Evolutionary conservation across 2,888 invertebrate species (phyloP).

Genomic region (Fragum fragum): DNA sequence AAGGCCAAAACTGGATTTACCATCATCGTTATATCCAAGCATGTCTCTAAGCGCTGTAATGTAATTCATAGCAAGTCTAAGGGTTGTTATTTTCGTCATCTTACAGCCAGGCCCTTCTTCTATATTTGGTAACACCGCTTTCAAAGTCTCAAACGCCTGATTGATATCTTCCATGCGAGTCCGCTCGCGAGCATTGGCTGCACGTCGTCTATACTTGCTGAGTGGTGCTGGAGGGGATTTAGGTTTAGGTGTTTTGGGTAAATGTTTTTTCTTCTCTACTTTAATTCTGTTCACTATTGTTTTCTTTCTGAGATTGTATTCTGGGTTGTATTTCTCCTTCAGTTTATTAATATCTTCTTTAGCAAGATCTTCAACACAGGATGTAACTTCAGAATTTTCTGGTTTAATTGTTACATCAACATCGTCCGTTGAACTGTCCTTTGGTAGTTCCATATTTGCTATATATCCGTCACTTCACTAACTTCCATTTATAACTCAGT

Average conservation of each 20-base stretch:
- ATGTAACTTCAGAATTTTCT: background rate
- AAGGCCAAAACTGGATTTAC: background rate
- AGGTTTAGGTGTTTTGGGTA: conserved; percentile 85
- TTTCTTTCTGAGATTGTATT: conserved; percentile 91
- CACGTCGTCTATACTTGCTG: conserved; percentile 96
- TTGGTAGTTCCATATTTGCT: background rate
- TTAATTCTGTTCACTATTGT: conserved; percentile 89
- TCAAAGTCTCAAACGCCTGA: conserved; percentile 94
- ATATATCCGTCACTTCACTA: background rate
- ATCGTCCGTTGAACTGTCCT: background rate
- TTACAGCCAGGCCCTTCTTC: conserved; percentile 75
- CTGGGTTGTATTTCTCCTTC: conserved; percentile 65
- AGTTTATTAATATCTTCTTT: conserved; percentile 53
- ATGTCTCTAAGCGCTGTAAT: conserved; percentile 90
- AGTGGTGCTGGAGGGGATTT: conserved; percentile 90
- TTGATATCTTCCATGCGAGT: conserved; percentile 96
- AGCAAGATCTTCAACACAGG: conserved; percentile 15
- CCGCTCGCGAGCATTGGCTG: conserved; percentile 95
- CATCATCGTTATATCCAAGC: conserved; percentile 67
- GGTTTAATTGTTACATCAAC: background rate
- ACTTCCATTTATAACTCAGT: background rate
- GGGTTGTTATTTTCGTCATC: conserved; percentile 95
- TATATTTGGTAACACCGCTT: conserved; percentile 91
- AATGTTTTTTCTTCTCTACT: conserved; percentile 86
- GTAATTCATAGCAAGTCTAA: conserved; percentile 95